These are phyloP conservation scores for Thereva unica DNA, from an alignment of 2,888 invertebrate genomes.

Conservation along the genomic window DNA sequence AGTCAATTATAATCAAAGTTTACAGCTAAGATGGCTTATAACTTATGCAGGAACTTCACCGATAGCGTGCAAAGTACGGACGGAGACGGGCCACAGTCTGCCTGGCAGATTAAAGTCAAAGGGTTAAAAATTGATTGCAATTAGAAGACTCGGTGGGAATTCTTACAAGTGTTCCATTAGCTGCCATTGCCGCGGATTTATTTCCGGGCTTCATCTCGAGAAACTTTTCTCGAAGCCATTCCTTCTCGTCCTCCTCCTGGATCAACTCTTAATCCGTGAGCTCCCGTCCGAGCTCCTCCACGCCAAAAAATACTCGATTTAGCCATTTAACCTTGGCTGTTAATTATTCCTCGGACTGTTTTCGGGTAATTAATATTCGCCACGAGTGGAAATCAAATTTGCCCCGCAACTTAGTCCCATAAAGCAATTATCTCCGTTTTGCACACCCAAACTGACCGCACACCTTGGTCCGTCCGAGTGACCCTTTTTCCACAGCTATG, in stretches of 20 bases:
- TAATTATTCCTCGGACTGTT: constrained; percentile 21
- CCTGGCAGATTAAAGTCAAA: constrained; percentile 28
- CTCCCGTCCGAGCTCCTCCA: not conserved
- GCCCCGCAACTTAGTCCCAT: constrained; percentile 52
- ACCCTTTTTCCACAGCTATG: constrained; percentile 20
- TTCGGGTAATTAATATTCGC: constrained; percentile 29
- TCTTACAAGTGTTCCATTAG: constrained; percentile 35
- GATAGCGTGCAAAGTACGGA: not conserved
- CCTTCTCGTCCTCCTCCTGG: too few species aligned
- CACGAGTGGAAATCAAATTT: constrained; percentile 24
- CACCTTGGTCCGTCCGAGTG: constrained; percentile 22
- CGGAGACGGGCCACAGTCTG: constrained; percentile 6
- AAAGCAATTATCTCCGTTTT: constrained; percentile 58
- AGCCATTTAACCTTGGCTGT: constrained; percentile 7
- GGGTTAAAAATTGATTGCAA: constrained; percentile 31
- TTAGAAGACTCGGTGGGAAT: constrained; percentile 28
- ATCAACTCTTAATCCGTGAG: too few species aligned
- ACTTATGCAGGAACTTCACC: constrained; percentile 26
- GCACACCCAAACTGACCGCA: constrained; percentile 44
- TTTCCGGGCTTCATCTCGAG: not conserved
- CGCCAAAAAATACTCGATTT: not conserved
- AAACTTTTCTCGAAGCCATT: too few species aligned
- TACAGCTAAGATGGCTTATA: constrained; percentile 33
- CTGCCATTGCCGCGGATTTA: constrained; percentile 14
- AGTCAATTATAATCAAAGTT: constrained; percentile 54